Evolutionary conservation across 2,797 vertebrate genomes (phyloP), one percentile per base, ranked within the genome.

Genomic region (Acropternis orthonyx): DNA sequence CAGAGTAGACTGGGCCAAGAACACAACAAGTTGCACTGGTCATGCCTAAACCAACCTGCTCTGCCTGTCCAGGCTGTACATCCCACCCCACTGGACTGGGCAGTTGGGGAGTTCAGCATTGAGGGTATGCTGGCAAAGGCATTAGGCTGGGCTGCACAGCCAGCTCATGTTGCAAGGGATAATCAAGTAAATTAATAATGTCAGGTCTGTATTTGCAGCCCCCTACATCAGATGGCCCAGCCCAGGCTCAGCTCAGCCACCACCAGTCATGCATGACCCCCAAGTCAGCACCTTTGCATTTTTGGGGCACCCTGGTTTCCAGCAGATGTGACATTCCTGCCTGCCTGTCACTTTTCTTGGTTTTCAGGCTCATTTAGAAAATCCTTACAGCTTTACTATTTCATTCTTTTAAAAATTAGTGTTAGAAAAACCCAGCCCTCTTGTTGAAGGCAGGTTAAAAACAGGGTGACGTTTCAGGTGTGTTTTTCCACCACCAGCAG

Each of bases 121-220:
- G 2, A 27, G 18, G 48, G 24, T 11, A 3, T 52, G n/a, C n/a
- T 24, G 58, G 49, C 5, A n/a, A 75, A 49, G 4, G 27, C 9
- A 6, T 32, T 6, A 27, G 41, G 44, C n/a, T 68, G 88, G 84
- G 91, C 90, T 91, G 95, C 34, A 43, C 27, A 77, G 23, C 55
- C 54, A 34, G 44, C n/a, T 68, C 2, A 2, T 2, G 0, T 3
- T n/a, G 30, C 30, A 12, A 0, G 14, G 6, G 6, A 36, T 20
- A 18, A 43, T 48, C 54, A 36, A 19, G 6, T 0, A 30, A 54
- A 23, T 5, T 7, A 27, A 17, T 23, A 27, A 17, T 26, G 7
- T 30, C 8, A 62, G 52, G 30, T 51, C 24, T 67, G 58, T 39
- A 9, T 54, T 36, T 56, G 19, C 39, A 65, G 49, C 10, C 15